Base-by-base conservation (phyloP, 2,113 vertebrate genomes). In the Lepidothrix coronata region DNA sequence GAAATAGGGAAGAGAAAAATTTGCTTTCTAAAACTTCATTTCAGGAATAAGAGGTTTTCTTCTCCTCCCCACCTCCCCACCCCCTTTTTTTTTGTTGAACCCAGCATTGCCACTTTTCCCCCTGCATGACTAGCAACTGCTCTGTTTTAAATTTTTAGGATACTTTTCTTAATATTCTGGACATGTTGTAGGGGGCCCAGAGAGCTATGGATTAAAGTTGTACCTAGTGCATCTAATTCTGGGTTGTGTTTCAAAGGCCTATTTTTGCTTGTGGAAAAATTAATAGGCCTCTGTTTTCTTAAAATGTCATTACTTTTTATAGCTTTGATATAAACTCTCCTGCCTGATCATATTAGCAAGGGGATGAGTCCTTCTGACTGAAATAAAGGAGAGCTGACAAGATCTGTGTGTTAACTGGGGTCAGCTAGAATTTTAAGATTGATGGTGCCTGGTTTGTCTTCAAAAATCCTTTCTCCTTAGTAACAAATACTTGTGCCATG, bases 281-380 rank as follows among this genome's bases (percentile, higher is more conserved):
- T 63, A 92, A 58, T 65, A 79, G 83, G n/a, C 41, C 71, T 70
- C 65, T 70, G 30, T 96, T 91, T 95, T 86, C 78, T 67, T 84
- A 66, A 91, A 96, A 92, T 85, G 74, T 74, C 7, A 10, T 70
- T 82, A 39, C 74, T 93, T 96, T 94, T 94, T 88, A 93, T 88
- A 92, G 59, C 52, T 83, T 83, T 89, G 68, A 72, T 71, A 35
- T 20, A 61, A 91, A 82, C 66, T 87, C 67, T 17, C 30, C 58
- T 92, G 62, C 74, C 83, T 77, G 66, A 77, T 90, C 8, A 6
- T 51, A 33, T 91, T 85, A 89, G 62, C 22, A 61, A 67, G 68
- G 51, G 63, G 30, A 54, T 70, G 52, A 68, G 8, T 62, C 72
- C 57, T 63, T 51, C 70, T 84, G 51, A 89, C 33, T 48, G 67